These are phyloP conservation scores for Rhingia rostrata DNA, from an alignment of 2,888 invertebrate genomes.

Conservation along the genomic window DNA sequence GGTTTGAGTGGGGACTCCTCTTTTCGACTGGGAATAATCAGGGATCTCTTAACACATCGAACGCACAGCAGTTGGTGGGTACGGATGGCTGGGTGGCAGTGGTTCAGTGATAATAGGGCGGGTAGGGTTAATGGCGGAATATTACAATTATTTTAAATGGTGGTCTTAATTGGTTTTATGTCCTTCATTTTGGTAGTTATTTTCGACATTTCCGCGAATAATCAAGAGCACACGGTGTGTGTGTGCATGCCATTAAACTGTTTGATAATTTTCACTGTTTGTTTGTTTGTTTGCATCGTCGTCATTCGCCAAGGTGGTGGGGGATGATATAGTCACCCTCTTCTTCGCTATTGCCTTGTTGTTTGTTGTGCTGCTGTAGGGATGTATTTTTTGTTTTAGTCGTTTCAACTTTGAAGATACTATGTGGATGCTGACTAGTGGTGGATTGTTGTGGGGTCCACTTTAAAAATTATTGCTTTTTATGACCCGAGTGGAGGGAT, in stretches of 20 bases:
- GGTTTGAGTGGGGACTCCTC: constrained; percentile 8
- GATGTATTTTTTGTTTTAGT: constrained; percentile 53
- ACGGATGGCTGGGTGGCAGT: constrained; percentile 6
- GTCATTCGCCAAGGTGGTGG: constrained; percentile 8
- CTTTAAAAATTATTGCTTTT: constrained; percentile 63
- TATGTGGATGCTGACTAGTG: constrained; percentile 15
- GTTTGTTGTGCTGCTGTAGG: constrained; percentile 44
- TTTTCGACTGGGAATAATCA: constrained; percentile 49
- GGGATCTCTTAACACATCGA: constrained; percentile 66
- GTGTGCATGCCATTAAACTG: constrained; percentile 63
- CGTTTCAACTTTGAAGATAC: constrained; percentile 51
- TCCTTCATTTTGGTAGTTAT: constrained; percentile 73
- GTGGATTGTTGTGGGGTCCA: constrained; percentile 40
- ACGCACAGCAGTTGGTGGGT: constrained; percentile 1
- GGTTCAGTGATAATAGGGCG: constrained; percentile 27
- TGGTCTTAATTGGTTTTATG: constrained; percentile 75
- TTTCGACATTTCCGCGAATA: constrained; percentile 73
- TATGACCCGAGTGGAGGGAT: background rate
- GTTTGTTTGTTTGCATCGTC: constrained; percentile 54
- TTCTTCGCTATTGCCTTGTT: background rate
- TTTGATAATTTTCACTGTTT: constrained; percentile 73
- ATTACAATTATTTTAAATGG: constrained; percentile 75
- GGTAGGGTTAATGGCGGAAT: constrained; percentile 71
- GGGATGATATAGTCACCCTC: background rate
- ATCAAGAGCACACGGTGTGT: constrained; percentile 70